Conservation (phyloP, 2,888 invertebrate genomes). For the Oligia fasciuncula region DNA sequence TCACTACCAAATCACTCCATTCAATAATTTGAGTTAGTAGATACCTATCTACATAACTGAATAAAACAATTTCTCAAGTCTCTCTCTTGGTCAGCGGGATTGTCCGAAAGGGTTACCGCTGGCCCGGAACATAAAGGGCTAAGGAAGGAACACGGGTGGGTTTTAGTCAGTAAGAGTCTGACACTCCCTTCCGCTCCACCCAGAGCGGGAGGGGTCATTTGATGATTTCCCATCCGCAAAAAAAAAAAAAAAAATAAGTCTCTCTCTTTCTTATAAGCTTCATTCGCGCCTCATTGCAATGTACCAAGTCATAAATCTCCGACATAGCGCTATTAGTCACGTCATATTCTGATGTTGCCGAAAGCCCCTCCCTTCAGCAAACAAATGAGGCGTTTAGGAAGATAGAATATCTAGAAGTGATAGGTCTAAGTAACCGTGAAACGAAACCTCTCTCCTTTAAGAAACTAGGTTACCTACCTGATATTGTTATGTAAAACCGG, state of each 20-base stretch:
- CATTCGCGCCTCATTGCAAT: constrained; percentile 57
- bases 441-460: constrained; percentile 36
- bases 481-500: constrained; percentile 20
- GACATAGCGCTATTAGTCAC: constrained; percentile 73
- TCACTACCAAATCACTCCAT: constrained; percentile 11
- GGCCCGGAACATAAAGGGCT: no score
- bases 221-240: no score
- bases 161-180: no score
- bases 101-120: no score
- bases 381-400: constrained; percentile 69
- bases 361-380: constrained; percentile 61
- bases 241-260: no score
- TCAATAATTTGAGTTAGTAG: constrained; percentile 16
- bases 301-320: constrained; percentile 73
- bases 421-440: constrained; percentile 52
- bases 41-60: constrained; percentile 17
- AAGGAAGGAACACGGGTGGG: no score
- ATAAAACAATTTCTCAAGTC: constrained; percentile 30
- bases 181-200: no score
- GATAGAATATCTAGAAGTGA: constrained; percentile 66
- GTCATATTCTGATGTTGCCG: constrained; percentile 74
- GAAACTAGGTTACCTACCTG: constrained; percentile 37
- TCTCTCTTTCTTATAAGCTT: constrained; percentile 41
- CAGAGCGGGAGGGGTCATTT: no score
- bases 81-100: no score